Percentiles rank a stretch among this genome's conserved stretches.
These are phyloP conservation scores for Eulemur albifrons DNA, from an alignment of 2,797 vertebrate species.

Conservation along the genomic window DNA sequence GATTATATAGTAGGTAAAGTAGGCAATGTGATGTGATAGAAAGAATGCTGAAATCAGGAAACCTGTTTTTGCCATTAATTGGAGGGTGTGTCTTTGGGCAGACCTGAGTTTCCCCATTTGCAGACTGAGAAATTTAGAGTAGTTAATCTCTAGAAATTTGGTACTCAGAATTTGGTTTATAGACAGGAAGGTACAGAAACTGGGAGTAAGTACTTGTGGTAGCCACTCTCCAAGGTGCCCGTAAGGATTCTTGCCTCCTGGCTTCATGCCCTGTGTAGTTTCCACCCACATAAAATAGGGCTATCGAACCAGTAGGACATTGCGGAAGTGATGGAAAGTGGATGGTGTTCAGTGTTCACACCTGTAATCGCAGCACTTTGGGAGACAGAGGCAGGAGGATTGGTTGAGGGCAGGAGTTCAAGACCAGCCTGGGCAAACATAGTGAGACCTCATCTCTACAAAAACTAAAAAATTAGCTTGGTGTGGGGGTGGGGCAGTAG, in stretches of 20 bases:
- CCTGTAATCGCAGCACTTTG: neutral
- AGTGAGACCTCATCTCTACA: neutral
- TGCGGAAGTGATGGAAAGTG: neutral
- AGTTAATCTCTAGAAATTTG: neutral
- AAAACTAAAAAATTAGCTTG: neutral
- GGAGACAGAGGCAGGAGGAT: neutral
- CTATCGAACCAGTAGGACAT: neutral
- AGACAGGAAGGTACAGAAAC: neutral
- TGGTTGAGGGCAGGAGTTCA: neutral
- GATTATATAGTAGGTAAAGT: neutral
- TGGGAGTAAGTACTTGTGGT: neutral
- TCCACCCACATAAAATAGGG: neutral
- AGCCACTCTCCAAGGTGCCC: neutral
- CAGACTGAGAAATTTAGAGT: neutral
- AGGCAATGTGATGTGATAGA: neutral
- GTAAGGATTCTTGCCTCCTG: neutral
- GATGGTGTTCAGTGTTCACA: neutral
- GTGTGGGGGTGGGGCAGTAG: neutral
- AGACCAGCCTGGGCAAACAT: neutral
- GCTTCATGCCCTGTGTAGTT: neutral
- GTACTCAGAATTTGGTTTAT: neutral
- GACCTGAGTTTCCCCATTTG: neutral
- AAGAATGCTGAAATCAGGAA: neutral
- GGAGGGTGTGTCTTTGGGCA: neutral
- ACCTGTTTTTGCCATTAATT: neutral